Base-by-base conservation (phyloP, 2,888 invertebrate genomes). In the Seira sanloemensis region DNA sequence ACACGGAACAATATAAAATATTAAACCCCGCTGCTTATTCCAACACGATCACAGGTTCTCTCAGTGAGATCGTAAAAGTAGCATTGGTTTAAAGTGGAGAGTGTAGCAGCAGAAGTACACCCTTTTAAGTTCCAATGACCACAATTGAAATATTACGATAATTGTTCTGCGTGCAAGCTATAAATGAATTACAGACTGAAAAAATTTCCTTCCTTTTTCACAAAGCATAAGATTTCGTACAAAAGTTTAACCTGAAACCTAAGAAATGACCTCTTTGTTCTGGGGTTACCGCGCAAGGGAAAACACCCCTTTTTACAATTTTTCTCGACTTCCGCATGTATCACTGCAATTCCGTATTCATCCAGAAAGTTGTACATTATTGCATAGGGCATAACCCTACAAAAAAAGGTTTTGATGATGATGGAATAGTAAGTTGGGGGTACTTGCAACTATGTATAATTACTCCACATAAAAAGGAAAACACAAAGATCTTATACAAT, bases 401-500 rank as follows among this genome's bases (percentile, higher is more conserved):
- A 58, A 19, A 19, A 58, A 58, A 19, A 18, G n/a, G 5, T 12
- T 12, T 58, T 58, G 58, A 19, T 58, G 19, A 58, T 16, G 58
- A 71, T 46, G 46, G 50, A 58, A 73, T 67, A 24, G 23, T 24
- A 21, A 1, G 16, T 26, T 25, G 37, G 37, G 37, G 37, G 37
- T 67, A 67, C 67, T 24, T 67, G 67, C 67, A 67, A 67, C 16
- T 67, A 67, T 67, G 25, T 50, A 73, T 73, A 66, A 79, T 67
- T 74, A 79, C 66, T 67, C 62, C 21, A 78, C 65, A 72, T 62
- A 66, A 78, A 78, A 62, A 23, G 78, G 65, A 23, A 78, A 84
- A 75, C 68, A 62, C n/a, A n/a, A n/a, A n/a, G 78, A 78, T 84
- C 84, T 78, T 78, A 78, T 37, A 37, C 69, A 83, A 74, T 83